These are phyloP conservation scores for Hoplodrina ambigua DNA, from an alignment of 2,888 invertebrate genomes.

Conservation along the genomic window DNA sequence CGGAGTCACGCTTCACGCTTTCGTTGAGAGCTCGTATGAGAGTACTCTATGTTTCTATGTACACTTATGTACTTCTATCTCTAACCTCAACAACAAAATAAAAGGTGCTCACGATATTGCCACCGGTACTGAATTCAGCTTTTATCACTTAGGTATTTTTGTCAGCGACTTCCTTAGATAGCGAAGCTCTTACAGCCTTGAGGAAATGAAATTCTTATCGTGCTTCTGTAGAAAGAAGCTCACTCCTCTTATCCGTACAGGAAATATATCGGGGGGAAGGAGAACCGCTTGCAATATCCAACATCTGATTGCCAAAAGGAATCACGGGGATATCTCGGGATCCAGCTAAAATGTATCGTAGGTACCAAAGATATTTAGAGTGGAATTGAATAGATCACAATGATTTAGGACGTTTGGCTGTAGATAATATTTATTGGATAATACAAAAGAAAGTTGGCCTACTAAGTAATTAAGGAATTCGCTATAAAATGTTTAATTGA, in stretches of 20 bases:
- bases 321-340: constrained; percentile 79
- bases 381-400: constrained; percentile 58
- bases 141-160: constrained; percentile 89
- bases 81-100: constrained; percentile 66
- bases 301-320: constrained; percentile 85
- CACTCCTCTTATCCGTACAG: constrained; percentile 87
- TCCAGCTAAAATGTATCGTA: constrained; percentile 72
- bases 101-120: constrained; percentile 72
- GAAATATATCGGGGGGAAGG: constrained; percentile 86
- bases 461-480: constrained; percentile 16
- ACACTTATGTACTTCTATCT: constrained; percentile 37
- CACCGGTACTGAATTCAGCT: constrained; percentile 82
- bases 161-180: constrained; percentile 88
- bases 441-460: constrained; percentile 17
- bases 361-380: constrained; percentile 67
- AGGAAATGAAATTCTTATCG: constrained; percentile 91
- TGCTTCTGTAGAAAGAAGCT: constrained; percentile 85
- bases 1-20: constrained; percentile 39
- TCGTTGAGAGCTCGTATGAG: constrained; percentile 34
- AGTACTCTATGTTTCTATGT: constrained; percentile 38
- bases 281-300: constrained; percentile 80
- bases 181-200: constrained; percentile 82
- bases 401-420: constrained; percentile 36
- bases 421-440: background rate
- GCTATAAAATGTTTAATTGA: constrained; percentile 39